Evolutionary conservation across 2,797 vertebrate species (phyloP), one percentile per base, ranked within the genome.

Genomic region (Xyrichtys novacula): DNA sequence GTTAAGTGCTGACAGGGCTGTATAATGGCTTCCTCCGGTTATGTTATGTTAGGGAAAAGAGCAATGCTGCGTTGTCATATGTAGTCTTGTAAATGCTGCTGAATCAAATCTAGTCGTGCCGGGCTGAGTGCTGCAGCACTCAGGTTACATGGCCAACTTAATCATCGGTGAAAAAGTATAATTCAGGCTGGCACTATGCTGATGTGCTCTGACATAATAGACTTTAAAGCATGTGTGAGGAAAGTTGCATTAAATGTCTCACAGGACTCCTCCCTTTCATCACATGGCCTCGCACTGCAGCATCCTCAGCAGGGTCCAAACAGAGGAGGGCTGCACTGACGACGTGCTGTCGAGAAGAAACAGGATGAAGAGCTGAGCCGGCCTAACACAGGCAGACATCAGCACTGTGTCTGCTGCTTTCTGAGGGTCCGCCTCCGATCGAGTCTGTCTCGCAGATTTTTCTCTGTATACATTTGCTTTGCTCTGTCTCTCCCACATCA

Each of bases 1-100:
- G 83, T 87, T 84, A 87, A 89, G 77, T 81, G 78, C 80, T 85
- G 83, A 74, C 88, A 77, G 73, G 40, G 61, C 29, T 62, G 61
- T 58, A 60, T 86, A 74, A 87, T 70, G 63, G 71, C 76, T 53
- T 81, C 68, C 78, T 71, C 48, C 5, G 78, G 80, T 83, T 78
- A 52, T 76, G 66, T 63, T 78, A 68, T 76, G 79, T 73, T 58
- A 40, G 48, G 52, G 31, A 16, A 39, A 26, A 50, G 50, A 61
- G 61, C 69, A 67, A 28, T 52, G 57, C 55, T 77, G 53, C 46
- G 26, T 75, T 82, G 84, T 87, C 78, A 71, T 82, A 55, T 66
- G 63, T 71, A 46, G 74, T 73, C 74, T 83, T 74, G 69, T 80
- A 82, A 89, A 84, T 76, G 77, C 65, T 54, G 74, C 80, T 71